Conservation (phyloP, 2,888 invertebrate genomes). For the Lithophane semibrunnea region DNA sequence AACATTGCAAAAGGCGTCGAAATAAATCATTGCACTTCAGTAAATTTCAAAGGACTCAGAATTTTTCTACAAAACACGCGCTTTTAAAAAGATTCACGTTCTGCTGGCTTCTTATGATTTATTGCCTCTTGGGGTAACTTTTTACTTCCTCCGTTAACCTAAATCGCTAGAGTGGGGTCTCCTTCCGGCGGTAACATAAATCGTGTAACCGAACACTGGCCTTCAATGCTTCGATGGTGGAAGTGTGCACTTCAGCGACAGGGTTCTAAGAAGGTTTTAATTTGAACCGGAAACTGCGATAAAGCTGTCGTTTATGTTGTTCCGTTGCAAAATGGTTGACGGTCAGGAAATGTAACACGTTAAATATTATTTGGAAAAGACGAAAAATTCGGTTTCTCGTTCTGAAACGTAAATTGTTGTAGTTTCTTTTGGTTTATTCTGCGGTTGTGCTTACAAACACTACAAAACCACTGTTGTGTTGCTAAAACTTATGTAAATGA, state of each 20-base stretch:
- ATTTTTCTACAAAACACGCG: conserved; percentile 5
- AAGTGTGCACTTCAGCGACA: conserved; percentile 13
- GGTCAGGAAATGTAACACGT: background rate
- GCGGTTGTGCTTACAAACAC: background rate
- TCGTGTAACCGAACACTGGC: conserved; percentile 30
- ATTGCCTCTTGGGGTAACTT: conserved; percentile 20
- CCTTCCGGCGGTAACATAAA: conserved; percentile 40
- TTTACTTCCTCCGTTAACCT: conserved; percentile 26
- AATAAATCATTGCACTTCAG: conserved; percentile 12
- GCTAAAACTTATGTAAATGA: conserved; percentile 6
- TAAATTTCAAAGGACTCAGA: background rate
- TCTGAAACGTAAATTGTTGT: background rate
- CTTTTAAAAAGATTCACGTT: background rate
- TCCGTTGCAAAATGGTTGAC: background rate
- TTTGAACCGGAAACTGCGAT: background rate
- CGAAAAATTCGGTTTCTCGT: background rate
- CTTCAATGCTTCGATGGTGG: conserved; percentile 26
- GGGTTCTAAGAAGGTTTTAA: conserved; percentile 11
- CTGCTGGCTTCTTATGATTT: conserved; percentile 36
- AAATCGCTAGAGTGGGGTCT: conserved; percentile 26
- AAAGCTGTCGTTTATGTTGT: conserved; percentile 2
- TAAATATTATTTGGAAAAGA: background rate
- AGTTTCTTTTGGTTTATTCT: background rate
- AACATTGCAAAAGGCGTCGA: background rate
- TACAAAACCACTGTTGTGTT: background rate